Base-by-base conservation (phyloP, 2,888 invertebrate species). In the Celastrina argiolus region DNA sequence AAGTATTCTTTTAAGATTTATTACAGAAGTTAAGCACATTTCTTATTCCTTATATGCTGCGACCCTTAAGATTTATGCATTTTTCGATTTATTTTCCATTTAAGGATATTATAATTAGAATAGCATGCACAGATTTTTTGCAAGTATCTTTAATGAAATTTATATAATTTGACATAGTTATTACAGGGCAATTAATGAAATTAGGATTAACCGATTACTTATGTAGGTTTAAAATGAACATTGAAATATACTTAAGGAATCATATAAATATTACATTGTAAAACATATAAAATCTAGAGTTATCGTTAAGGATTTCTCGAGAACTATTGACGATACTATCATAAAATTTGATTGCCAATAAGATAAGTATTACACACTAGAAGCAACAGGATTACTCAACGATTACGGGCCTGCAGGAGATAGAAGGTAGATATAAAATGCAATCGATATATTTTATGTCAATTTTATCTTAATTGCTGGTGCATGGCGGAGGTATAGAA, bases 1-100 rank as follows among this genome's bases (percentile, higher is more conserved):
- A 87, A 90, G 90, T 88, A 90, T 91, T 91, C 88, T 91, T 91
- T 88, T 87, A 86, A 90, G 90, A 91, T 91, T 91, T 90, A 91
- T 91, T 88, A 84, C 85, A 80, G 82, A 90, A 90, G 84, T 90
- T 90, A 86, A 83, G 81, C 83, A 84, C 88, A 89, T 89, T 88
- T 88, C 87, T 90, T 89, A 89, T 89, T 88, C 87, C 88, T 84
- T 87, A 87, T 88, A 85, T 85, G 85, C 81, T 78, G 77, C 81
- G 81, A 80, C 79, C 80, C 73, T 74, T 74, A 75, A 73, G 75
- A 75, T 74, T 61, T 61, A 61, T 61, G 61, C 39, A 61, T 61
- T 61, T 72, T 36, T 61, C 61, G 61, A 39, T 61, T 39, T 61
- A 14, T 61, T 61, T 16, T 61, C 61, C 34, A 61, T 61, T 36